Evolutionary conservation across 1,140 invertebrate genomes (phyloP).

Genomic region (Papilio machaon): DNA sequence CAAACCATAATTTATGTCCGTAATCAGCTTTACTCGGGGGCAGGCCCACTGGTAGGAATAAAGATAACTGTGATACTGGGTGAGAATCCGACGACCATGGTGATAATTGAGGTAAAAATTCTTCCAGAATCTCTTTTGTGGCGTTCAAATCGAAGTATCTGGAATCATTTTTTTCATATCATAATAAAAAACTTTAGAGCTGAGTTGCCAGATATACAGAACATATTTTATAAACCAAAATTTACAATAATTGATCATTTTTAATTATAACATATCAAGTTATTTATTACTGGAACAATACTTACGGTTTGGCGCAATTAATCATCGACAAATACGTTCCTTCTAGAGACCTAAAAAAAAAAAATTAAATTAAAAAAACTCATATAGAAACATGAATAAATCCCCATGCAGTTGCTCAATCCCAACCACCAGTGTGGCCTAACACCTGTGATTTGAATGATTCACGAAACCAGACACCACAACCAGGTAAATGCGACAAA

Average conservation of each 20-base stretch:
- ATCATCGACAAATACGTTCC: constrained; percentile 77
- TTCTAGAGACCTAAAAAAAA: constrained; percentile 78
- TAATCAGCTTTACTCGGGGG: constrained; percentile 84
- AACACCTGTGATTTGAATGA: constrained; percentile 44
- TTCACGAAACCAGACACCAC: constrained; percentile 49
- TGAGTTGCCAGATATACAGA: too few relatives aligned
- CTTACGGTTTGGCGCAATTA: constrained; percentile 81
- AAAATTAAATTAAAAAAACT: constrained; percentile 35
- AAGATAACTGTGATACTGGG: constrained; percentile 85
- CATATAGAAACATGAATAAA: neutral
- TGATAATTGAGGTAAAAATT: constrained; percentile 90
- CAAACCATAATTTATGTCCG: constrained; percentile 91
- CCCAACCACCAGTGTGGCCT: constrained; percentile 39
- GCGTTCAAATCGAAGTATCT: constrained; percentile 90
- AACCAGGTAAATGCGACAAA: constrained; percentile 51
- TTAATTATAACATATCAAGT: too few relatives aligned
- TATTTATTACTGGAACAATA: constrained; percentile 41
- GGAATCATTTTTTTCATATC: constrained; percentile 40
- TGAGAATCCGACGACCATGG: constrained; percentile 84
- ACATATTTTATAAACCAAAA: too few relatives aligned
- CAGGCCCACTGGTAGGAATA: constrained; percentile 90
- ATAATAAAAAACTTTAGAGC: too few relatives aligned
- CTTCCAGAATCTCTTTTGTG: constrained; percentile 94
- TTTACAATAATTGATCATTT: too few relatives aligned
- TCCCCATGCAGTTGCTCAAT: constrained; percentile 40